Percentiles rank a stretch among this genome's conserved stretches.
Conservation (phyloP, 2,797 vertebrate genomes). For the Pterois miles region DNA sequence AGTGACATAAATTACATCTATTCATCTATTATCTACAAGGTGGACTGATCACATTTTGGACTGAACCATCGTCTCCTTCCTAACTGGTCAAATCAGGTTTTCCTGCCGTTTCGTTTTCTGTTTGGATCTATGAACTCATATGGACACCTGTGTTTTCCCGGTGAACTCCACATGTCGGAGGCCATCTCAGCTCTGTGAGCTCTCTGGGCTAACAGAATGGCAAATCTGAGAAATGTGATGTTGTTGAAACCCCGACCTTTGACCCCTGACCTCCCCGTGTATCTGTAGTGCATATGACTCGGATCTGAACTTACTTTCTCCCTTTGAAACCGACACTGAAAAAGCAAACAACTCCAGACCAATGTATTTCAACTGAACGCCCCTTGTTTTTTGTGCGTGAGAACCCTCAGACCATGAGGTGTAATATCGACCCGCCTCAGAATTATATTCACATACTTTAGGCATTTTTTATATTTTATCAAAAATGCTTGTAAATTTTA, state of each 20-base stretch:
- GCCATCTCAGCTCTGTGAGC: constrained; percentile 38
- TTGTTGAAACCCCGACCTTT: constrained; percentile 75
- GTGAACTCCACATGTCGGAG: constrained; percentile 49
- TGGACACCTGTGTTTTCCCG: constrained; percentile 58
- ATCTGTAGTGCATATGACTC: constrained; percentile 70
- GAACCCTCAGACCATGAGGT: constrained; percentile 7
- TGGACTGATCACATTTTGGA: background rate
- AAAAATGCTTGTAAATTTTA: constrained; percentile 6
- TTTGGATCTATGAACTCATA: constrained; percentile 22
- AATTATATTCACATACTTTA: background rate
- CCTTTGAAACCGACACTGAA: constrained; percentile 77
- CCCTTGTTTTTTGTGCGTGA: constrained; percentile 22
- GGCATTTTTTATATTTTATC: background rate
- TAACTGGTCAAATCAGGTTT: background rate
- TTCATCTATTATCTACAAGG: background rate
- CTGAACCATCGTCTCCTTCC: background rate
- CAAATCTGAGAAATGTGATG: constrained; percentile 67
- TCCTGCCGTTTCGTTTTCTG: constrained; percentile 11
- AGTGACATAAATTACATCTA: background rate
- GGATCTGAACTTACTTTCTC: constrained; percentile 66
- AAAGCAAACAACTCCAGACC: constrained; percentile 72
- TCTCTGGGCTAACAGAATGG: constrained; percentile 40
- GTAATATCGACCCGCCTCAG: background rate
- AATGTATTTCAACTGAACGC: constrained; percentile 37
- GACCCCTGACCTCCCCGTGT: constrained; percentile 68